Base-by-base conservation (phyloP, 2,113 vertebrate genomes). In the Anhinga rufa region DNA sequence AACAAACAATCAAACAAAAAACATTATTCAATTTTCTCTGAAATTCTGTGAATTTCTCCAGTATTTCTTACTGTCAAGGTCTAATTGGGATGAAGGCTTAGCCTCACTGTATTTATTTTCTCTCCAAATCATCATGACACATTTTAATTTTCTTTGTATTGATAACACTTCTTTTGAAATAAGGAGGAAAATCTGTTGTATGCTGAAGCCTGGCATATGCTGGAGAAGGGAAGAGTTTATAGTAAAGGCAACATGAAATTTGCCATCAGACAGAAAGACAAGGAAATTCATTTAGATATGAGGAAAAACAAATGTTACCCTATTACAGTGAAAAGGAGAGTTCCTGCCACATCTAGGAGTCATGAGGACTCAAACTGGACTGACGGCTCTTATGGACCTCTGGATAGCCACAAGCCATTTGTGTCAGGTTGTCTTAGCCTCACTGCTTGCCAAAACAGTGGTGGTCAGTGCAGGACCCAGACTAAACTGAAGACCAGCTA, bases 121-220 rank as follows among this genome's bases (percentile, higher is more conserved):
- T 89, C 60, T 92, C 52, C 61, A 90, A 82, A 72, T 87, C 81
- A 86, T 34, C 8, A 8, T 72, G 84, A 79, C 64, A 46, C 18
- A 48, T 60, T 89, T 84, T 91, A 82, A 75, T 92, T 95, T 95
- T 87, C 69, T 82, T 93, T 76, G 90, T 84, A 86, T 52, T 82
- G 65, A 91, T 75, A 95, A 84, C 17, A 71, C 6, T 70, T 87
- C 7, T 81, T 94, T 69, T 92, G 49, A 92, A 93, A 90, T 92
- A 90, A 80, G 48, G 40, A 92, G 8, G 9, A 77, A 81, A 91
- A 76, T 44, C 66, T 82, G 60, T 31, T 64, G 28, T 52, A n/a
- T 26, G 16, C 71, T 71, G 72, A 54, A 94, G 42, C 16, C 42
- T 58, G 4, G 28, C 44, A 44, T 36, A 38, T 19, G 79, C 10